These are phyloP conservation scores for Bagarius yarrelli DNA, from an alignment of 2,113 vertebrate species.

Conservation along the genomic window DNA sequence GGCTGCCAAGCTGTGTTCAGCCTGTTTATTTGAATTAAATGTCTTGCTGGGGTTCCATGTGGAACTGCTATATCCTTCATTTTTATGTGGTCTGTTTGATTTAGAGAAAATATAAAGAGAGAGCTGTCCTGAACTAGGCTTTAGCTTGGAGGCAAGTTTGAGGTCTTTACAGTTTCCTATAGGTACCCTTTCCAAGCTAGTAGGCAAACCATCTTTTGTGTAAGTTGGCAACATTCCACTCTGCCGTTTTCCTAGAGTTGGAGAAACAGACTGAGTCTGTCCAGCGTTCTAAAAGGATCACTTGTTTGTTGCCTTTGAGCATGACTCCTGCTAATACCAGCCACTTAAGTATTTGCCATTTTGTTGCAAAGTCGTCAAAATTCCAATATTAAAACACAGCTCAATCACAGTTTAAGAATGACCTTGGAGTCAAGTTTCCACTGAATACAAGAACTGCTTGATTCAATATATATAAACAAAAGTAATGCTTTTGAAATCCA, in stretches of 20 bases:
- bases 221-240: slow-evolving; percentile 56
- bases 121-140: slow-evolving; percentile 43
- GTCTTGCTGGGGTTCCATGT: slow-evolving; percentile 58
- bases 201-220: slow-evolving; percentile 54
- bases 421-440: slow-evolving; percentile 52
- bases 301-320: slow-evolving; percentile 59
- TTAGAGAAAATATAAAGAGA: slow-evolving; percentile 44
- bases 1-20: slow-evolving; percentile 39
- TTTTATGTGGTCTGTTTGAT: slow-evolving; percentile 62
- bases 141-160: slow-evolving; percentile 47
- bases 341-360: slow-evolving; percentile 52
- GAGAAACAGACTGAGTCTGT: slow-evolving; percentile 58
- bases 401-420: slow-evolving; percentile 36
- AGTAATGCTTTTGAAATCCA: slow-evolving; percentile 5
- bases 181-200: slow-evolving; percentile 59
- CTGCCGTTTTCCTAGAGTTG: slow-evolving; percentile 48
- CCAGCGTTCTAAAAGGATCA: slow-evolving; percentile 51
- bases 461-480: slow-evolving; percentile 41
- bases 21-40: slow-evolving; percentile 59
- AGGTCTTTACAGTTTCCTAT: slow-evolving; percentile 63
- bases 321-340: slow-evolving; percentile 54
- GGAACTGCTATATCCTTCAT: slow-evolving; percentile 60
- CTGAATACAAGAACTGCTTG: slow-evolving; percentile 44
- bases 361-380: slow-evolving; percentile 50
- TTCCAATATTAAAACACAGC: slow-evolving; percentile 48